Percentiles rank a stretch among this genome's conserved stretches.
Conservation (phyloP, 2,888 invertebrate species). For the Acheta domesticus region DNA sequence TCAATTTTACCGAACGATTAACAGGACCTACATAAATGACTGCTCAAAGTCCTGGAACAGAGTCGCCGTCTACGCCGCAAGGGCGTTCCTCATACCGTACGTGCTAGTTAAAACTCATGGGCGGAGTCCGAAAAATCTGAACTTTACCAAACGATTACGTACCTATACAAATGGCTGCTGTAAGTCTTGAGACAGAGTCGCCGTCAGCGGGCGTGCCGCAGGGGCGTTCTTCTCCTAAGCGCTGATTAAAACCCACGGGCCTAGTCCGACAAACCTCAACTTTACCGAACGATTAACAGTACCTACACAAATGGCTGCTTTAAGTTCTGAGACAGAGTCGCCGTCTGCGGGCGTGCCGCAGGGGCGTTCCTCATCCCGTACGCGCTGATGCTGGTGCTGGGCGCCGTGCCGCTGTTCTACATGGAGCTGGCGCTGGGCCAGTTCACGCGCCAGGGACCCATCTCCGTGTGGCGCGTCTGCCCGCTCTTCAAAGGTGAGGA, state of each 20-base stretch:
- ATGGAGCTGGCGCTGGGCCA: conserved; percentile 76
- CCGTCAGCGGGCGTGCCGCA: conserved; percentile 40
- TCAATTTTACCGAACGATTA: too few species aligned
- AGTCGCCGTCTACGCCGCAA: conserved; percentile 45
- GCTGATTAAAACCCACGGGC: conserved; percentile 49
- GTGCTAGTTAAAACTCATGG: conserved; percentile 53
- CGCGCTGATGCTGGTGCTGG: conserved; percentile 69
- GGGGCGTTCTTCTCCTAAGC: conserved; percentile 75
- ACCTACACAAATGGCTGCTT: too few species aligned
- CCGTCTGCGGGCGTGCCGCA: conserved; percentile 41
- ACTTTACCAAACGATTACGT: too few species aligned
- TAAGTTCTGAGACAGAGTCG: too few species aligned
- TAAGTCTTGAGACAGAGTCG: too few species aligned
- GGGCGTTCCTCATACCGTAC: conserved; percentile 73
- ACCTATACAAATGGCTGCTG: too few species aligned
- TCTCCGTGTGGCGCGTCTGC: conserved; percentile 78
- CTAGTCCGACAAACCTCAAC: too few species aligned
- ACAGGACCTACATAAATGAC: too few species aligned
- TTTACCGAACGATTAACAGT: too few species aligned
- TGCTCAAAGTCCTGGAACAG: too few species aligned
- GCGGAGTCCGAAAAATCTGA: too few species aligned
- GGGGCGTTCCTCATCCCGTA: conserved; percentile 76
- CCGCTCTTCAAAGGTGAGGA: conserved; percentile 73
- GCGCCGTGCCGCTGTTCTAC: conserved; percentile 73
- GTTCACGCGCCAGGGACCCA: conserved; percentile 72